Conservation (phyloP, 2,113 vertebrate genomes). For the Benitochromis conjunctus region DNA sequence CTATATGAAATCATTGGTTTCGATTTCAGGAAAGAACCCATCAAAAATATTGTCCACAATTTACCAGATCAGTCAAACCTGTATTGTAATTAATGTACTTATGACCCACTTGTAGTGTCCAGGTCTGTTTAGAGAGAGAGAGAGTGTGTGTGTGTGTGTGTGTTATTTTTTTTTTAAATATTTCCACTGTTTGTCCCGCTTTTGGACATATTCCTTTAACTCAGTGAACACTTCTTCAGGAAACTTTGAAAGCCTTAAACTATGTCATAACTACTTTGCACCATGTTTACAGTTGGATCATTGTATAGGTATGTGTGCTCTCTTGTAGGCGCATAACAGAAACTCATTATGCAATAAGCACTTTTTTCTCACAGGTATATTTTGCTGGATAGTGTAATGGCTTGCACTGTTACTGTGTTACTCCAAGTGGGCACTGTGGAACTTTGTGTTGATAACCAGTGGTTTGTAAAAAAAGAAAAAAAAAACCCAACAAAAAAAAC, state of each 20-base stretch:
- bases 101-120: neutral
- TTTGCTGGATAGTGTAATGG: slow-evolving; percentile 65
- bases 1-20: neutral
- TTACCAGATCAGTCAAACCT: neutral
- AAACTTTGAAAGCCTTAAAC: slow-evolving; percentile 79
- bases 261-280: slow-evolving; percentile 72
- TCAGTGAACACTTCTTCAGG: slow-evolving; percentile 75
- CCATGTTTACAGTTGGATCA: slow-evolving; percentile 72
- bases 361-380: slow-evolving; percentile 68
- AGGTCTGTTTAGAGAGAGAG: neutral
- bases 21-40: neutral
- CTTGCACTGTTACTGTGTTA: slow-evolving; percentile 65
- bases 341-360: slow-evolving; percentile 71
- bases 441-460: slow-evolving; percentile 54
- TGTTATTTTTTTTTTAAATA: neutral
- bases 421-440: slow-evolving; percentile 67
- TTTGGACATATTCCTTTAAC: slow-evolving; percentile 56
- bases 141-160: neutral
- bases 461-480: slow-evolving; percentile 36
- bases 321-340: slow-evolving; percentile 33
- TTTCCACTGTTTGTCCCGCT: slow-evolving; percentile 47
- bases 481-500: neutral
- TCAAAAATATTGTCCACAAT: neutral
- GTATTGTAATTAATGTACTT: neutral
- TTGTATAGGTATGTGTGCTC: slow-evolving; percentile 47